These are phyloP conservation scores for Camponotus fellah DNA, from an alignment of 2,888 invertebrate genomes.

Conservation along the genomic window DNA sequence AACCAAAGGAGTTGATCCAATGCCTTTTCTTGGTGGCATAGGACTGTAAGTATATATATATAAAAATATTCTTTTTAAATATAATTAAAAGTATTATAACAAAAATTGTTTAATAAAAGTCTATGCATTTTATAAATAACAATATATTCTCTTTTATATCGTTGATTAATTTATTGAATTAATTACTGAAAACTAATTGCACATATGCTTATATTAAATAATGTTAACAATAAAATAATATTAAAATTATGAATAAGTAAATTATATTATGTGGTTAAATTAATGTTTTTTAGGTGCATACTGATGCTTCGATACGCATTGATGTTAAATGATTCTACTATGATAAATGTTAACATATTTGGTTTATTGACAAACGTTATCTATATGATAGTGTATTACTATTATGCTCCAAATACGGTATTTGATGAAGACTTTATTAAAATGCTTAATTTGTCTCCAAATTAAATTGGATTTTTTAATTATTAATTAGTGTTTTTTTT, in stretches of 20 bases:
- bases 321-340: constrained; percentile 91
- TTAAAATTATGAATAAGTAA: constrained; percentile 20
- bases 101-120: constrained; percentile 8
- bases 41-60: constrained; percentile 89
- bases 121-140: neutral
- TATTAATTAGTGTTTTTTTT: constrained; percentile 21
- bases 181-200: neutral
- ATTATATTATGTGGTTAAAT: constrained; percentile 13
- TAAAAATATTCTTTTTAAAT: neutral
- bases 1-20: constrained; percentile 89
- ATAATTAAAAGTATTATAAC: neutral
- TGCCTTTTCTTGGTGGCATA: constrained; percentile 92
- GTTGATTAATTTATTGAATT: neutral
- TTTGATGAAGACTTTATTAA: neutral
- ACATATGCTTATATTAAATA: neutral
- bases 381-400: constrained; percentile 90
- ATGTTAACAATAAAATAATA: neutral
- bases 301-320: constrained; percentile 93
- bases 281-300: constrained; percentile 88
- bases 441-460: neutral
- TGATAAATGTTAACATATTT: constrained; percentile 93
- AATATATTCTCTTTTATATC: neutral
- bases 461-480: constrained; percentile 5
- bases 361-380: constrained; percentile 90
- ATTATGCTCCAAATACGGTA: constrained; percentile 88